These are phyloP conservation scores for Gobio occitaniae DNA, from an alignment of 2,797 vertebrate genomes.

Conservation along the genomic window DNA sequence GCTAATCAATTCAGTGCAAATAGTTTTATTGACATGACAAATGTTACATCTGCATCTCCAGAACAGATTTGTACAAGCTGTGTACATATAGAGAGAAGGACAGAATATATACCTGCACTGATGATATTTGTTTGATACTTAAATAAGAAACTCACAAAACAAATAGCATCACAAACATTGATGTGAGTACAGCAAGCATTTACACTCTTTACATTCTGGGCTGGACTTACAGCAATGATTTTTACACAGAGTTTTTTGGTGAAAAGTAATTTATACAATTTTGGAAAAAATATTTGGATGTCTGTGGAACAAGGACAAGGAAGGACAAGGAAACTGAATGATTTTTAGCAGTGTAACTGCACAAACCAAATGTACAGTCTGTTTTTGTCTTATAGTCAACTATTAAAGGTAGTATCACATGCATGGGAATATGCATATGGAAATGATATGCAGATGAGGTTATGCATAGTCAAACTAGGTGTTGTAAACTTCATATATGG, in stretches of 20 bases:
- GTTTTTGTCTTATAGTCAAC: not conserved
- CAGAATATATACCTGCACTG: constrained; percentile 12
- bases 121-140: constrained; percentile 18
- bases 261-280: no score
- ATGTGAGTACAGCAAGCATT: not conserved
- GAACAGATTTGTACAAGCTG: constrained; percentile 64
- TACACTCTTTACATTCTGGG: not conserved
- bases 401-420: not conserved
- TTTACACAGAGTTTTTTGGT: not conserved
- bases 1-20: constrained; percentile 74
- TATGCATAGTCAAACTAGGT: constrained; percentile 12
- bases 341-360: not conserved
- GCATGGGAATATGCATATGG: not conserved
- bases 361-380: not conserved
- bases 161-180: constrained; percentile 8
- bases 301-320: no score
- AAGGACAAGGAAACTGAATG: not conserved
- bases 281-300: no score
- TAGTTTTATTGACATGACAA: constrained; percentile 77
- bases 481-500: not conserved
- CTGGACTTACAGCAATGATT: not conserved
- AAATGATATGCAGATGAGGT: not conserved
- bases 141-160: not conserved
- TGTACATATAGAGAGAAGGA: constrained; percentile 44
- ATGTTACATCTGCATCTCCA: constrained; percentile 73